These are phyloP conservation scores for Sisyra nigra DNA, from an alignment of 2,888 invertebrate genomes.

Conservation along the genomic window DNA sequence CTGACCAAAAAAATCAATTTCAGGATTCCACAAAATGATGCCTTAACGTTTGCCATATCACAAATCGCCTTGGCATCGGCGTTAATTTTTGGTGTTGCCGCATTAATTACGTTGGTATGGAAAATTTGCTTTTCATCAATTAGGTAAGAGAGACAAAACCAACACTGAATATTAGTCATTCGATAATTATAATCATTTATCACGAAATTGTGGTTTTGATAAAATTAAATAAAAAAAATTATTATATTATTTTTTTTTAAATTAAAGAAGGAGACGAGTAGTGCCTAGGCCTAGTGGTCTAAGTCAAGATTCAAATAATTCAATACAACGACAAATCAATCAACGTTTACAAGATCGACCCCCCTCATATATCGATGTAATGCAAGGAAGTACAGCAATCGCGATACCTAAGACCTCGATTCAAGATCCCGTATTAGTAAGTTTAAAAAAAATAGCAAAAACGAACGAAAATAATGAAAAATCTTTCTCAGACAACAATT, in stretches of 20 bases:
- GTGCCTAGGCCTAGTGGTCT: background rate
- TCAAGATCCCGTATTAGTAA: too few species aligned
- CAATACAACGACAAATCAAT: conserved; percentile 16
- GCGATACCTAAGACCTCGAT: too few species aligned
- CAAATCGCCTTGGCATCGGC: background rate
- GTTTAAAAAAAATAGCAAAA: too few species aligned
- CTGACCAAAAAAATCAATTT: background rate
- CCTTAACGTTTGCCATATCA: background rate
- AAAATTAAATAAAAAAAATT: background rate
- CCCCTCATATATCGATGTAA: conserved; percentile 19
- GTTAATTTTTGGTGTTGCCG: background rate
- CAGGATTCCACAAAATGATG: background rate
- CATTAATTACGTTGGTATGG: background rate
- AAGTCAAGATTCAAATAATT: conserved; percentile 13
- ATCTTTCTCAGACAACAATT: too few species aligned
- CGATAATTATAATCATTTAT: background rate
- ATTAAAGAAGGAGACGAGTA: background rate
- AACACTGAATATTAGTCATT: background rate
- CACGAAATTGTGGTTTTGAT: background rate
- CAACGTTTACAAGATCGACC: conserved; percentile 19
- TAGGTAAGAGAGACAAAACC: background rate
- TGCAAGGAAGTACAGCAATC: conserved; percentile 5
- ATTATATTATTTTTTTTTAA: background rate
- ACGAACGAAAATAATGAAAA: too few species aligned
- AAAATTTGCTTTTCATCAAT: background rate